These are phyloP conservation scores for Samia ricini DNA, from an alignment of 1,140 invertebrate genomes.

Conservation along the genomic window DNA sequence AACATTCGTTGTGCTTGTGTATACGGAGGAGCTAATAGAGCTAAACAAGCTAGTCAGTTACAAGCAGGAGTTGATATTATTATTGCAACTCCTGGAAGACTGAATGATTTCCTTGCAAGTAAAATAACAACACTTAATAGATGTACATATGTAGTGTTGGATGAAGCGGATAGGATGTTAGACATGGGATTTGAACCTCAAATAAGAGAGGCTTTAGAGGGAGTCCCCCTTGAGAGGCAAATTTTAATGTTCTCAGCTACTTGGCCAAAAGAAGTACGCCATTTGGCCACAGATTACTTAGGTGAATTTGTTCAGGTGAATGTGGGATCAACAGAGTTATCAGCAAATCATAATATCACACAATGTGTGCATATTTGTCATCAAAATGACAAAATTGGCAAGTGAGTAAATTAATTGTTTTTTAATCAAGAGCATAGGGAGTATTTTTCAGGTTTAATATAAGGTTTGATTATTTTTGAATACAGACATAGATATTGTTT, in stretches of 20 bases:
- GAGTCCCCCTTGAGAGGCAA: constrained; percentile 76
- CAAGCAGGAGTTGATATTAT: constrained; percentile 91
- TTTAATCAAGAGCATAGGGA: background rate
- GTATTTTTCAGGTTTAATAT: background rate
- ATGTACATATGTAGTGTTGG: constrained; percentile 85
- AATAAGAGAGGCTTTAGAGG: constrained; percentile 93
- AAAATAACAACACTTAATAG: constrained; percentile 91
- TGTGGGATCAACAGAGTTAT: constrained; percentile 84
- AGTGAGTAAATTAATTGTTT: constrained; percentile 34
- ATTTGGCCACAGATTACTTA: constrained; percentile 86
- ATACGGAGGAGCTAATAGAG: constrained; percentile 95
- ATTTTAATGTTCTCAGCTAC: constrained; percentile 85
- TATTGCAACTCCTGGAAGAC: constrained; percentile 95
- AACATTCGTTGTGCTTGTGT: constrained; percentile 92
- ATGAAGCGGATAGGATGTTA: constrained; percentile 91
- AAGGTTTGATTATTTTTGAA: background rate
- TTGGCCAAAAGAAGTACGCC: constrained; percentile 88
- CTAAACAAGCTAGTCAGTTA: constrained; percentile 85
- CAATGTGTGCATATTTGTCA: constrained; percentile 91
- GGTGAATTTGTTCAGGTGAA: constrained; percentile 87
- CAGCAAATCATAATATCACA: constrained; percentile 95
- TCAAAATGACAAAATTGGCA: constrained; percentile 83
- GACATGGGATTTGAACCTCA: constrained; percentile 99
- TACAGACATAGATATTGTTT: background rate
- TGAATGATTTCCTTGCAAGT: constrained; percentile 96